Base-by-base conservation (phyloP, 2,113 vertebrate species). In the Monopterus albus region DNA sequence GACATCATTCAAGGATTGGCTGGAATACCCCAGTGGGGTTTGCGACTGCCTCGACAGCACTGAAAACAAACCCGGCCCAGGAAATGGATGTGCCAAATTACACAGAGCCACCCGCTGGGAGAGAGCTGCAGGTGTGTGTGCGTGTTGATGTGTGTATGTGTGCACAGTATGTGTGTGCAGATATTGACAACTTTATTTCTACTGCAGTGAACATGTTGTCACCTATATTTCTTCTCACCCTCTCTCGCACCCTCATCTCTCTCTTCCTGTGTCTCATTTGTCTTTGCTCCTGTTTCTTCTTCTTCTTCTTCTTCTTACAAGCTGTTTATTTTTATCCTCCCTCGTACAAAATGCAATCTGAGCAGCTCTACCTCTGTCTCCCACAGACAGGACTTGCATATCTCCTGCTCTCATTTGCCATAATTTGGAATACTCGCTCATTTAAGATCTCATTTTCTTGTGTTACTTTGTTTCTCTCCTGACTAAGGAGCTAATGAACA, bases 11-110 rank as follows among this genome's bases (percentile, higher is more conserved):
- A 71, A 43, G 38, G 70, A 67, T 67, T 69, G 75, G 73, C 59
- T 79, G 50, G 78, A 81, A 83, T 74, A 61, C 59, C 70, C 85
- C 56, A 11, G 61, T 80, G 88, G 79, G 86, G 72, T 75, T 85
- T 79, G 70, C 61, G 78, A 79, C 83, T 82, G 83, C 68, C 71
- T 84, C 72, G 45, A 83, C 87, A 87, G 82, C 72, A 60, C 51
- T n/a, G 67, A 65, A 84, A 81, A 78, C 78, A 87, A 88, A 84
- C 75, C 79, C 80, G 73, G 56, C 43, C 65, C 59, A 67, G 87
- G 62, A 88, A 90, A 89, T 89, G 81, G 81, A 89, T 89, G 86
- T 89, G 87, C 87, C 87, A 90, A 88, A 90, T 91, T 89, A 87
- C 80, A 91, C 61, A 72, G 58, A 78, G 68, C 76, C 85, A 78